These are phyloP conservation scores for Phocoena phocoena DNA, from an alignment of 2,113 vertebrate species.

Conservation along the genomic window DNA sequence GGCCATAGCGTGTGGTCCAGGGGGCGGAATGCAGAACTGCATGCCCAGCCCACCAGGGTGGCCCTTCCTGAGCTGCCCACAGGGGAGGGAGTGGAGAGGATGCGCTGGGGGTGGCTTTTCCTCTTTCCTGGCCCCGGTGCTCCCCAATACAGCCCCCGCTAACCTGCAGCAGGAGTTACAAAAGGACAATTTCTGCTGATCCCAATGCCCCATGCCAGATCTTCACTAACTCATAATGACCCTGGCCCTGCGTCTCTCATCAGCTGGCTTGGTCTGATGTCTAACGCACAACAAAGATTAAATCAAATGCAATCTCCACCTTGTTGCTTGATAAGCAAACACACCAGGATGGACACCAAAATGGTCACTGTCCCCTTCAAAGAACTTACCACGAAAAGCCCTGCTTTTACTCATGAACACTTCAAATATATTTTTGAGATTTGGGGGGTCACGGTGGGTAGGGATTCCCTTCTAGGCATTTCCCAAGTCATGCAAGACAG, in stretches of 20 bases:
- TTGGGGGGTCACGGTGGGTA: rapidly evolving
- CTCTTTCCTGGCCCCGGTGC: not conserved
- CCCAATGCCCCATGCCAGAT: rapidly evolving
- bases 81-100: not conserved
- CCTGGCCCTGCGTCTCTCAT: not conserved
- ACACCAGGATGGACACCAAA: not conserved
- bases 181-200: not conserved
- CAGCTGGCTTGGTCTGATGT: not conserved
- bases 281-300: not conserved
- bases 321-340: not conserved
- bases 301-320: not conserved
- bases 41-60: not conserved
- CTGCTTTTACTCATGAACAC: not conserved
- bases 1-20: not conserved
- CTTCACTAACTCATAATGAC: not conserved
- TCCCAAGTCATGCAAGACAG: constrained; percentile 55
- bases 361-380: not conserved
- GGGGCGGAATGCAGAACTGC: not conserved
- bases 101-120: not conserved
- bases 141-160: not conserved
- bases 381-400: not conserved
- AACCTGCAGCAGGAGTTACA: not conserved
- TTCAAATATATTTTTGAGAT: not conserved
- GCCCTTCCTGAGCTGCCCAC: not conserved
- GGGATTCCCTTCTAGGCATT: constrained; percentile 37